phyloP scores from a whole-genome alignment of 2,113 vertebrate species.

The Xyrauchen texanus region DNA sequence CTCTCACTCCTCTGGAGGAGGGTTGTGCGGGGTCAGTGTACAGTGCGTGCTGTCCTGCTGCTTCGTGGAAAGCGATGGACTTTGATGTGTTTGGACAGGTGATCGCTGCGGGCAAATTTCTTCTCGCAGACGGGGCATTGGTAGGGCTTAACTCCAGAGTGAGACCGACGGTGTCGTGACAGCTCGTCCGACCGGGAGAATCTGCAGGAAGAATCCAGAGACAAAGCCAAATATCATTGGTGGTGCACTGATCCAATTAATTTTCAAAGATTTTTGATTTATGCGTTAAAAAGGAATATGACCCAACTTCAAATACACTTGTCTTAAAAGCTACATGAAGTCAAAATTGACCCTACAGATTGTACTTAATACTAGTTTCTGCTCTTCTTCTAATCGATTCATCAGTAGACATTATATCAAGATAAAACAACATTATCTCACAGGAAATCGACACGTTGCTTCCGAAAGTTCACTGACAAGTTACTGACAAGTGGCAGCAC shows the following conservation, averaged over 20 bases:
- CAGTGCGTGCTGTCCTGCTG: conserved; percentile 85
- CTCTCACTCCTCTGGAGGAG: conserved; percentile 7
- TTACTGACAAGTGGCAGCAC: too few species aligned
- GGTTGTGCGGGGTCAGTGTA: conserved; percentile 79
- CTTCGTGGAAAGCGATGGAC: conserved; percentile 97
- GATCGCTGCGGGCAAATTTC: conserved; percentile 98
- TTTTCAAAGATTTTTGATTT: not conserved
- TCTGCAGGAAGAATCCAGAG: conserved; percentile 68
- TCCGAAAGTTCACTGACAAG: too few species aligned
- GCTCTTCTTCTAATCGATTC: too few species aligned
- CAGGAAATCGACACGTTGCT: too few species aligned
- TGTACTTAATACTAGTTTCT: too few species aligned
- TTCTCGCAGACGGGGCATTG: conserved; percentile 96
- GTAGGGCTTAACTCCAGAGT: conserved; percentile 97
- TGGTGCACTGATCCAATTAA: not conserved
- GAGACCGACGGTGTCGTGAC: conserved; percentile 93
- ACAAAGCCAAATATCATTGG: conserved; percentile 12
- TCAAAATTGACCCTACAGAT: too few species aligned
- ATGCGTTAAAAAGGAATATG: too few species aligned
- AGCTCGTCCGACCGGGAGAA: conserved; percentile 96
- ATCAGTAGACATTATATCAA: too few species aligned
- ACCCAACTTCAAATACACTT: too few species aligned
- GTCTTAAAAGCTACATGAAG: too few species aligned
- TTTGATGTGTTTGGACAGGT: conserved; percentile 98
- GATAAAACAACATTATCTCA: too few species aligned